These are phyloP conservation scores for Apamea crenata DNA, from an alignment of 2,888 invertebrate species.

Conservation along the genomic window DNA sequence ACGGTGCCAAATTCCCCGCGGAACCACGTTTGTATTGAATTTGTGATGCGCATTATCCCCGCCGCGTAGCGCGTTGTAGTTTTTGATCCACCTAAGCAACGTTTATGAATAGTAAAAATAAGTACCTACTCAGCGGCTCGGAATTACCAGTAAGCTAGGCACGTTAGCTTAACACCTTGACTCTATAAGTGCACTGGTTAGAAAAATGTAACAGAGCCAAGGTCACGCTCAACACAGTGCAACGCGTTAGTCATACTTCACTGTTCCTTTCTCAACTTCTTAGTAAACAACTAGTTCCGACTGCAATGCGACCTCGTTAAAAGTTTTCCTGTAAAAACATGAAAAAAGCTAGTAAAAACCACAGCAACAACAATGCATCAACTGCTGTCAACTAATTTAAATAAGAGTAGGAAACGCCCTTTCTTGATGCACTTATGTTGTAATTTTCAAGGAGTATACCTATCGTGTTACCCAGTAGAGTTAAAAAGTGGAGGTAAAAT, in stretches of 20 bases:
- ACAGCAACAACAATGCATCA: neutral
- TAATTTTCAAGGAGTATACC: neutral
- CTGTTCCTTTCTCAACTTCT: conserved; percentile 47
- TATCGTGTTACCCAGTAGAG: neutral
- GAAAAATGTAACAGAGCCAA: conserved; percentile 25
- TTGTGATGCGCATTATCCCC: too few relatives aligned
- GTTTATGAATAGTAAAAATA: neutral
- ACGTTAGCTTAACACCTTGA: conserved; percentile 29
- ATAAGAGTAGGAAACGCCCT: neutral
- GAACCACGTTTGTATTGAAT: too few relatives aligned
- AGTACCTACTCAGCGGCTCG: neutral
- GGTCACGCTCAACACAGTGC: conserved; percentile 22
- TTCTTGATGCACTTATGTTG: neutral
- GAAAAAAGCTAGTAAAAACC: neutral
- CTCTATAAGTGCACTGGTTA: conserved; percentile 1
- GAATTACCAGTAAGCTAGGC: neutral
- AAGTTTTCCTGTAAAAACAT: neutral
- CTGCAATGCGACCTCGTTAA: conserved; percentile 5
- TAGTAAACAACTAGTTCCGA: conserved; percentile 22
- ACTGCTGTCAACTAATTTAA: neutral
- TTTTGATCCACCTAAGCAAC: neutral
- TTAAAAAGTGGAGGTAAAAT: neutral
- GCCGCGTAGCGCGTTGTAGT: too few relatives aligned
- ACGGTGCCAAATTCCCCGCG: too few relatives aligned
- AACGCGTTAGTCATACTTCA: conserved; percentile 11